Percentiles rank a stretch among this genome's conserved stretches.
Evolutionary conservation across 2,797 vertebrate genomes (phyloP).

Genomic region (Loriculus beryllinus): DNA sequence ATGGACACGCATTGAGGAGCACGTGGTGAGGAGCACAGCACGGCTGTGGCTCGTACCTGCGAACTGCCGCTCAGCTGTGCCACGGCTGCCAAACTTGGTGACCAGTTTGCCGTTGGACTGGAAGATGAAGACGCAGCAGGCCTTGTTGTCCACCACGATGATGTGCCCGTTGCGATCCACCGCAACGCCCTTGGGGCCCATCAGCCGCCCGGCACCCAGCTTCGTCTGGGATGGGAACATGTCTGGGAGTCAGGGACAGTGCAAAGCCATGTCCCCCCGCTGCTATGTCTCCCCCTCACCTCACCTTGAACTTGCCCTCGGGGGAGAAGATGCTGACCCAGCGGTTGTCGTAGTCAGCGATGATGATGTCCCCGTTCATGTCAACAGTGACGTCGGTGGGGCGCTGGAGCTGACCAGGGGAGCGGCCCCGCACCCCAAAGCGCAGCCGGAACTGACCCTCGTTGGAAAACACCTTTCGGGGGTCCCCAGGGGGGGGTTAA

Average conservation of each 20-base stretch:
- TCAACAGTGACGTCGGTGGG: conserved; percentile 92
- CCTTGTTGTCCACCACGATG: conserved; percentile 97
- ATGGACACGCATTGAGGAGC: not conserved
- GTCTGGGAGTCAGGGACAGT: not conserved
- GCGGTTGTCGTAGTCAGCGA: conserved; percentile 95
- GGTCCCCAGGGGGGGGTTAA: not conserved
- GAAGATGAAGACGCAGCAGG: conserved; percentile 97
- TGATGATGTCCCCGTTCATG: conserved; percentile 91
- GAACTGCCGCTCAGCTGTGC: conserved; percentile 90
- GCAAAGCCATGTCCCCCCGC: fast-evolving
- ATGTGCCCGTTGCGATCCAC: conserved; percentile 95
- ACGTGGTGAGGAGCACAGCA: not conserved
- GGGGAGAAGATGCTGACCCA: conserved; percentile 98
- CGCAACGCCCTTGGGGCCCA: conserved; percentile 94
- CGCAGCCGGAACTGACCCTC: conserved; percentile 95
- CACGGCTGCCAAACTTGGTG: conserved; percentile 90
- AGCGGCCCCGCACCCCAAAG: conserved; percentile 91
- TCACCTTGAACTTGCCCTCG: conserved; percentile 96
- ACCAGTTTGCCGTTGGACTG: conserved; percentile 95
- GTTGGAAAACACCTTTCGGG: conserved; percentile 87
- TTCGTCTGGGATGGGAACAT: conserved; percentile 83
- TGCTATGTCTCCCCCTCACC: not conserved
- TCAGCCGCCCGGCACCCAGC: conserved; percentile 89
- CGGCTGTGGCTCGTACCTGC: conserved; percentile 78
- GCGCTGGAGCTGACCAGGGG: conserved; percentile 94